Conservation (phyloP, 2,888 invertebrate species). For the Bombylius major region DNA sequence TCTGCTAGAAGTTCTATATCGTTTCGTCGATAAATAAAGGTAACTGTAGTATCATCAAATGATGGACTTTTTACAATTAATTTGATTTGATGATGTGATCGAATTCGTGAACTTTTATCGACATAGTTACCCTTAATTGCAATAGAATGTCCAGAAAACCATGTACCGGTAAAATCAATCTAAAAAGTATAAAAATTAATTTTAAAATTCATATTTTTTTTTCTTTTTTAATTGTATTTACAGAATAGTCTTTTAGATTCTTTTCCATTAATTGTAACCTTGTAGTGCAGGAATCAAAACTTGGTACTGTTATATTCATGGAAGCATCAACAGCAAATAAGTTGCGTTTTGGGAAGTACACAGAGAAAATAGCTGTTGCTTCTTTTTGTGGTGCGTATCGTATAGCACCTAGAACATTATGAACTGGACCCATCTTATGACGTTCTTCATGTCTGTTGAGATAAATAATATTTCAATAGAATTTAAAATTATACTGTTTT, state of each 20-base stretch:
- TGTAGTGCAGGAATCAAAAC: constrained; percentile 55
- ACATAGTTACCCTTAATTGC: constrained; percentile 59
- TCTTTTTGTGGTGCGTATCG: constrained; percentile 49
- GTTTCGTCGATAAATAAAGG: constrained; percentile 54
- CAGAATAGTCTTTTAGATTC: constrained; percentile 53
- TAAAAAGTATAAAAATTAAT: constrained; percentile 22
- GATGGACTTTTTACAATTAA: constrained; percentile 57
- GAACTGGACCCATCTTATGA: constrained; percentile 40
- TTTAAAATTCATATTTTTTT: background rate
- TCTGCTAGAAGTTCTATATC: constrained; percentile 54
- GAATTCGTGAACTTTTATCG: constrained; percentile 54
- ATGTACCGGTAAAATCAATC: constrained; percentile 59
- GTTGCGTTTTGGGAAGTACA: constrained; percentile 52
- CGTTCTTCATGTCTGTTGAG: constrained; percentile 30
- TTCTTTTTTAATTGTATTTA: constrained; percentile 29
- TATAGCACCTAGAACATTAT: constrained; percentile 40
- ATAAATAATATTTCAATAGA: background rate
- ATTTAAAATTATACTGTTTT: background rate
- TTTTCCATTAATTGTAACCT: constrained; percentile 56
- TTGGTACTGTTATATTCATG: constrained; percentile 61
- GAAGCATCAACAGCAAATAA: constrained; percentile 55
- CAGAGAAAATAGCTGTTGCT: constrained; percentile 42
- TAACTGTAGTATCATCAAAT: constrained; percentile 54
- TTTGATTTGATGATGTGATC: constrained; percentile 55
- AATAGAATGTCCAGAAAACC: constrained; percentile 60